Evolutionary conservation across 1,140 invertebrate genomes (phyloP), one percentile per base, ranked within the genome.

Genomic region (Philaenus spumarius): DNA sequence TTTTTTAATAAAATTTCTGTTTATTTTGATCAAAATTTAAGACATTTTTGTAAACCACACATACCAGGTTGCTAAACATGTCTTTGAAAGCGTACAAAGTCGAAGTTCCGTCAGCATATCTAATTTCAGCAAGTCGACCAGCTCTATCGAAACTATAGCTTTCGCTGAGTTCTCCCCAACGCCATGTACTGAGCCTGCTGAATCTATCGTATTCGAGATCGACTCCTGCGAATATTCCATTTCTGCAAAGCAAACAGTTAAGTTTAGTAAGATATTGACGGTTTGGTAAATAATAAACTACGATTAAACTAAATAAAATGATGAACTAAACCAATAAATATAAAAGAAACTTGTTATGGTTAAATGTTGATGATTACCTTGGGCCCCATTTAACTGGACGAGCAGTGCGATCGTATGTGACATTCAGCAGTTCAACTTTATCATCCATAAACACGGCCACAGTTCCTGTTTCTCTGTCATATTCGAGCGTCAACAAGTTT

Each of bases 131-230:
- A 2, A 95, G 72, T 66, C 92, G 78, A 3, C 92, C 92, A 59
- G 87, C 86, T 67, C 90, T 77, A 66, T 96, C 92, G 63, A 93
- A 95, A 2, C 85, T 84, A 67, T 94, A 95, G 1, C 81, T 88
- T 75, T 95, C 91, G 64, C 83, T 88, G 1, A 95, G 77, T 45
- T 93, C 86, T 15, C 93, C 95, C 85, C 94, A 94, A 61, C 85
- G 87, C 94, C 95, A 97, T 59, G 84, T 87, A 1, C 85, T 87
- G 35, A 97, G 73, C 66, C 92, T 81, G 14, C 94, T 94, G 63
- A 93, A 93, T 62, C 91, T 79, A 70, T 97, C 93, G 68, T 97
- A 97, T 64, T 93, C 91, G 3, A 97, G 74, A 64, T 95, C 91
- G 1, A 97, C 89, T 59, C 88, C 85, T 1, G 90, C 83, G 67